Evolutionary conservation across 1,140 invertebrate genomes (phyloP), one percentile per base, ranked within the genome.

Genomic region (Euglossa dilemma): DNA sequence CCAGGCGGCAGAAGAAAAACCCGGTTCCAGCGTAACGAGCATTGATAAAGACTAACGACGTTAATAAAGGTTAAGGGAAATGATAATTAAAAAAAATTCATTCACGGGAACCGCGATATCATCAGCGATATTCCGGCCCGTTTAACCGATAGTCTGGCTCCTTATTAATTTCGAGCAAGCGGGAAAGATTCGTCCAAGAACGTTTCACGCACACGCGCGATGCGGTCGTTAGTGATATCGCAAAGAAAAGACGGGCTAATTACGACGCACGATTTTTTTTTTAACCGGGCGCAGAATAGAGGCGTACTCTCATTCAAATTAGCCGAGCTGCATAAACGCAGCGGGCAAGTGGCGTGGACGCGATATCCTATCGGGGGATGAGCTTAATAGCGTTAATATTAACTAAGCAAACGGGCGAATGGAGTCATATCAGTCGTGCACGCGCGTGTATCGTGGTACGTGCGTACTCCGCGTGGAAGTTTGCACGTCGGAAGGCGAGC

Each of bases 331-430:
- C 83, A 61, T 66, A 87, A 85, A 85, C 66, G 59, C 47, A 57
- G 66, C 59, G 23, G 57, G 47, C 73, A 63, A 85, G 63, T 67
- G 80, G 80, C 56, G 77, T 28, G 61, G 69, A 81, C 64, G 66
- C 85, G 87, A 89, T 89, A 89, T 87, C 67, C 85, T 85, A 89
- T 89, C 88, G 72, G 71, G 36, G 71, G 61, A 72, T 69, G 84
- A 56, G 79, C 81, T 88, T 90, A 90, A 90, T 90, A 86, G 84
- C 81, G 89, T 88, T 90, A 79, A 90, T 86, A 90, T 90, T 88
- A 90, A 86, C 89, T 90, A 84, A 86, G 86, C 88, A 90, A 90
- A 89, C 85, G 79, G 61, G 69, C 82, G 67, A 89, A 89, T 89
- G 73, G 85, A 89, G 85, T 85, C 82, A 77, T 87, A 89, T 86